Percentiles rank a stretch among this genome's conserved stretches.
Conservation (phyloP, 2,888 invertebrate genomes). For the Cynaeus angustus region DNA sequence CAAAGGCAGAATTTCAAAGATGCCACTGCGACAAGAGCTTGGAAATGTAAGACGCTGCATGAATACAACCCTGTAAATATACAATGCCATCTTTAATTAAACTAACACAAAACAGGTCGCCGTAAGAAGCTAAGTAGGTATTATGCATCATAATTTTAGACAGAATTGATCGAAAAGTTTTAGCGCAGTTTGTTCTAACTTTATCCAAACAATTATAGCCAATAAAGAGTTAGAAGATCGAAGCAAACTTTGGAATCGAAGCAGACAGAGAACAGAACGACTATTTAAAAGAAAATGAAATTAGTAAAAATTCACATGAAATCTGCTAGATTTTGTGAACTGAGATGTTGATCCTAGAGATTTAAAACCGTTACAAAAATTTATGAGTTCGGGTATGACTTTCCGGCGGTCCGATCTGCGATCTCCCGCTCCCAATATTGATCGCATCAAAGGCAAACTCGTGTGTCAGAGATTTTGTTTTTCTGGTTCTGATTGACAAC, state of each 20-base stretch:
- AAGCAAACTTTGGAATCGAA: constrained; percentile 52
- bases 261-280: constrained; percentile 36
- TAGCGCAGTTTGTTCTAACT: constrained; percentile 54
- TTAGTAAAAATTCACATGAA: neutral
- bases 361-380: too few species aligned
- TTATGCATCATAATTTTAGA: constrained; percentile 59
- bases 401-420: constrained; percentile 8
- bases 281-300: neutral
- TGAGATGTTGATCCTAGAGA: too few species aligned
- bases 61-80: constrained; percentile 34
- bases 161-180: constrained; percentile 57
- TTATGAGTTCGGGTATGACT: constrained; percentile 11
- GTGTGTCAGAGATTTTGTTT: constrained; percentile 33
- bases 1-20: constrained; percentile 30
- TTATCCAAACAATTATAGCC: constrained; percentile 60
- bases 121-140: constrained; percentile 50
- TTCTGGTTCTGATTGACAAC: constrained; percentile 34
- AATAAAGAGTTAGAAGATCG: constrained; percentile 58
- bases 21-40: neutral
- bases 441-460: constrained; percentile 16
- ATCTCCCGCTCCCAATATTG: neutral
- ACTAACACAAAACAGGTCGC: constrained; percentile 54
- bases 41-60: constrained; percentile 10
- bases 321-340: too few species aligned
- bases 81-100: constrained; percentile 54